phyloP scores from a whole-genome alignment of 2,888 invertebrate species.

The Metellina segmentata region DNA sequence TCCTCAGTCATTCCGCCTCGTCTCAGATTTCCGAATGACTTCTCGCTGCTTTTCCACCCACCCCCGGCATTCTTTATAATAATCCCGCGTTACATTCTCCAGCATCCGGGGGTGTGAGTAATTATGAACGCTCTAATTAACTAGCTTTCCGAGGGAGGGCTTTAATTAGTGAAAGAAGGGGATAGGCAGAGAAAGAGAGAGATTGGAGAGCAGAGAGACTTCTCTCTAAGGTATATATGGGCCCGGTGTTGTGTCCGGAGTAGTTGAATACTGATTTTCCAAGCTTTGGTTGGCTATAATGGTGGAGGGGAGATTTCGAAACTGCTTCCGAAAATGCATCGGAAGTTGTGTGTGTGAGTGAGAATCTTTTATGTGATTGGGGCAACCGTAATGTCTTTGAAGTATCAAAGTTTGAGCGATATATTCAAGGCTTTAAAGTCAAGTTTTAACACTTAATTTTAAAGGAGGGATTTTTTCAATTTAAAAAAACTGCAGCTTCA shows the following conservation, averaged over 20 bases:
- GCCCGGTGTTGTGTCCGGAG: slow-evolving; percentile 27
- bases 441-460: too few species aligned
- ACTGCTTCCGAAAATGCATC: neutral
- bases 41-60: slow-evolving; percentile 25
- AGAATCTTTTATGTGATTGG: neutral
- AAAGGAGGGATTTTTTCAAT: too few species aligned
- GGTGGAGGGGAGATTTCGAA: slow-evolving; percentile 17
- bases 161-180: slow-evolving; percentile 69
- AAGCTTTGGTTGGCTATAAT: slow-evolving; percentile 19
- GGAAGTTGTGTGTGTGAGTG: neutral
- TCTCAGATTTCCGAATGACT: slow-evolving; percentile 74
- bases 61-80: slow-evolving; percentile 73
- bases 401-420: too few species aligned
- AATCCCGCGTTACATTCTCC: slow-evolving; percentile 73
- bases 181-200: slow-evolving; percentile 61
- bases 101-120: slow-evolving; percentile 69
- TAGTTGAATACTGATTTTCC: slow-evolving; percentile 68
- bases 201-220: neutral
- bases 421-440: too few species aligned
- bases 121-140: slow-evolving; percentile 73
- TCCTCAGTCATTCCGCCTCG: slow-evolving; percentile 9
- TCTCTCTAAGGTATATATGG: slow-evolving; percentile 19
- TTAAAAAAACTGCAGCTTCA: too few species aligned
- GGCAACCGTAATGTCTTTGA: neutral
- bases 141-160: slow-evolving; percentile 68